These are phyloP conservation scores for Apodemus agrarius DNA, from an alignment of 2,797 vertebrate species.

Conservation along the genomic window DNA sequence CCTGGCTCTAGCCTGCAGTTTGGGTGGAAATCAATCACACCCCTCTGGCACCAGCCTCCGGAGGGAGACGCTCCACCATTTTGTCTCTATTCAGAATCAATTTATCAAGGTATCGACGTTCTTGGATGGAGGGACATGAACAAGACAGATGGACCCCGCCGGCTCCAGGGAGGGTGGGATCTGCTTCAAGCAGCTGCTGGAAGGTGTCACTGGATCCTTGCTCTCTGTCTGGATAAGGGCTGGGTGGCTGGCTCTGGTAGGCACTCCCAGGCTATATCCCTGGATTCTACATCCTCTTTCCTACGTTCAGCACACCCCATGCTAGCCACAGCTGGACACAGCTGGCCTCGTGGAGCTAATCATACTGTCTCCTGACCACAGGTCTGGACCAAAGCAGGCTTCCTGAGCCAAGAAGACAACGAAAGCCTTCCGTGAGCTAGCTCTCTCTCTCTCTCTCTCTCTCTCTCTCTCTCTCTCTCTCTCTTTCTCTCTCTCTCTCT, in stretches of 20 bases:
- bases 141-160: neutral
- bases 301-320: neutral
- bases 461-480: too few relatives aligned
- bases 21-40: conserved; percentile 44
- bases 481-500: neutral
- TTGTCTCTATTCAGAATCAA: conserved; percentile 24
- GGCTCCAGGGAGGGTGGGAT: neutral
- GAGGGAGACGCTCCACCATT: neutral
- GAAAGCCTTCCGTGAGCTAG: neutral
- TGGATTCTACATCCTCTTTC: neutral
- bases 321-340: neutral
- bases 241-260: neutral
- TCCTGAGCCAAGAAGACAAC: neutral
- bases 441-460: too few relatives aligned
- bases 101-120: neutral
- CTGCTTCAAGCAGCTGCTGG: neutral
- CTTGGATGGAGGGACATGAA: neutral
- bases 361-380: neutral
- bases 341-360: neutral
- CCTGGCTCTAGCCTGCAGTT: neutral
- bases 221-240: neutral
- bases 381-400: neutral
- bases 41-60: conserved; percentile 18
- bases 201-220: neutral
- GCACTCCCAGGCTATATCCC: neutral